Percentiles rank a stretch among this genome's conserved stretches.
Evolutionary conservation across 2,888 invertebrate species (phyloP).

Genomic region (Heteromyza rotundicornis): DNA sequence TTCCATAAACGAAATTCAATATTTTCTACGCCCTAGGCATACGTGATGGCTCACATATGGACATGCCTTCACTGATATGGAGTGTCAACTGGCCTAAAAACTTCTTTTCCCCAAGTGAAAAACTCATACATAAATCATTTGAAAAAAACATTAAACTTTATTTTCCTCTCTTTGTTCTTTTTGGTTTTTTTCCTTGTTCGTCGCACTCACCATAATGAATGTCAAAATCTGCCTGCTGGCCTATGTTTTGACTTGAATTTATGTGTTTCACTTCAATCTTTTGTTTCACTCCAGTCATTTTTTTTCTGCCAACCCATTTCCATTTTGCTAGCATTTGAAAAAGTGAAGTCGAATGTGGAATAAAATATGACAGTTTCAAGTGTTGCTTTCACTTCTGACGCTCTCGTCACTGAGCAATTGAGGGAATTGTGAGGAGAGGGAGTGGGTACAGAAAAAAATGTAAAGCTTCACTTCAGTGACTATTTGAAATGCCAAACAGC

Average conservation of each 20-base stretch:
- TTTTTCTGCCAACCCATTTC: neutral
- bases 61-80: too few relatives aligned
- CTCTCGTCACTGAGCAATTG: neutral
- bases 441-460: neutral
- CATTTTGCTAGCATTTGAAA: neutral
- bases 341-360: neutral
- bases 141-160: neutral
- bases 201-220: conserved; percentile 4
- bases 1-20: too few relatives aligned
- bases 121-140: neutral
- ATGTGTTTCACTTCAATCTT: neutral
- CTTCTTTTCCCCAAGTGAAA: neutral
- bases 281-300: neutral
- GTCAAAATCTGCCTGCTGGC: neutral
- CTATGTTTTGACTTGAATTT: conserved; percentile 4
- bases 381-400: conserved; percentile 3
- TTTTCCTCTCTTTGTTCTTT: neutral
- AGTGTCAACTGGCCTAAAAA: too few relatives aligned
- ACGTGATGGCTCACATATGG: too few relatives aligned
- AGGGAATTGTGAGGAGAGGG: too few relatives aligned
- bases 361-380: conserved; percentile 4
- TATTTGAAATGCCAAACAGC: neutral
- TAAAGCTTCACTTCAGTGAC: neutral
- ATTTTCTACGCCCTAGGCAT: too few relatives aligned
- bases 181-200: too few relatives aligned